Conservation (phyloP, 2,113 vertebrate genomes). For the Sapajus apella region DNA sequence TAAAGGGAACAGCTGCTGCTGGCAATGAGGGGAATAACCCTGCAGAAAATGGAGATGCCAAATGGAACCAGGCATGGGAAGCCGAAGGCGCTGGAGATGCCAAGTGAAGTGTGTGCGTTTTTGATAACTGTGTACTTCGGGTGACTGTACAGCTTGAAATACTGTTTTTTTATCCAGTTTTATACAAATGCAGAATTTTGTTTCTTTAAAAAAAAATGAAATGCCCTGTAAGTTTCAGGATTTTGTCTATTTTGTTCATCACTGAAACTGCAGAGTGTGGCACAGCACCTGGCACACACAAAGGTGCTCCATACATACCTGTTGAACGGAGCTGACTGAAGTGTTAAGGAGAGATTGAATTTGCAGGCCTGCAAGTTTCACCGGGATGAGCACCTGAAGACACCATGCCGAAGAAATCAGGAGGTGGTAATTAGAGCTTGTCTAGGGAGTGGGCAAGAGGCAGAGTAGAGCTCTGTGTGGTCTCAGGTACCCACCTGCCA, state of each 20-base stretch:
- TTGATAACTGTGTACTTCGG: too few relatives aligned
- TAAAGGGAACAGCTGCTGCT: too few relatives aligned
- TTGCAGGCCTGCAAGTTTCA: not conserved
- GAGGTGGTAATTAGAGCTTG: not conserved
- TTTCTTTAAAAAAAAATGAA: constrained; percentile 73
- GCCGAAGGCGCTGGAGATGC: too few relatives aligned
- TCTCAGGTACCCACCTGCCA: not conserved
- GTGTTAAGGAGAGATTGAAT: not conserved
- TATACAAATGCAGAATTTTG: constrained; percentile 91
- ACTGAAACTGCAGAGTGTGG: not conserved
- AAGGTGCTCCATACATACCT: not conserved
- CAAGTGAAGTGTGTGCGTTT: too few relatives aligned
- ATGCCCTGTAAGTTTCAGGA: not conserved
- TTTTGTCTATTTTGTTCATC: not conserved
- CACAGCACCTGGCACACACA: not conserved
- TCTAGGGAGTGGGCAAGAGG: not conserved
- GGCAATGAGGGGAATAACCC: too few relatives aligned
- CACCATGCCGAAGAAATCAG: not conserved
- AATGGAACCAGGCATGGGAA: too few relatives aligned
- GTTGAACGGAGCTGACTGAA: not conserved
- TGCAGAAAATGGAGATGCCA: too few relatives aligned
- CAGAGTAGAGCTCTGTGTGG: not conserved
- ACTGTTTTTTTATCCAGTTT: constrained; percentile 81
- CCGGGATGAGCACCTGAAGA: not conserved
- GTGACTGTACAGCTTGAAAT: not conserved